phyloP scores from a whole-genome alignment of 2,888 invertebrate genomes.

The Orchesellides sinensis region DNA sequence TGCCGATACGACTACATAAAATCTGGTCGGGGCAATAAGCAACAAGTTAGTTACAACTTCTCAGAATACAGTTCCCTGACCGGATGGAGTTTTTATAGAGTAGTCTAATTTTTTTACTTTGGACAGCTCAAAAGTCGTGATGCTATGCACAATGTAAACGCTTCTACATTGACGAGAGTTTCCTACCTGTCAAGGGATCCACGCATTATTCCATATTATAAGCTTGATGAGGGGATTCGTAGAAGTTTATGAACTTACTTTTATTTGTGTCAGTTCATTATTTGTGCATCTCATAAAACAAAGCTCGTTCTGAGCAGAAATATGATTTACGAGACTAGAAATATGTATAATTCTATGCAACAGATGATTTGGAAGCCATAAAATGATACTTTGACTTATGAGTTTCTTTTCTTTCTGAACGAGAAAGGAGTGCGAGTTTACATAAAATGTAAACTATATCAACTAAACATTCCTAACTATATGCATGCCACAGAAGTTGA shows the following conservation, averaged over 20 bases:
- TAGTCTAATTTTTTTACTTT: no score
- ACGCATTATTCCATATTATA: conserved; percentile 43
- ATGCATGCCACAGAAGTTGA: no score
- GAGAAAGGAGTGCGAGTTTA: no score
- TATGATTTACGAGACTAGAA: conserved; percentile 57
- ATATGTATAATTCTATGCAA: conserved; percentile 29
- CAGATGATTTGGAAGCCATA: conserved; percentile 37
- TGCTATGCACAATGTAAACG: background rate
- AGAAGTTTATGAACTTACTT: conserved; percentile 50
- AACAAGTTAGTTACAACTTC: no score
- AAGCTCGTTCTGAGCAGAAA: conserved; percentile 45
- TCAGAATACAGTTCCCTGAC: no score
- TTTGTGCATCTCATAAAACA: conserved; percentile 46
- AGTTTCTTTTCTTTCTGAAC: no score
- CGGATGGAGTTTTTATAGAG: no score
- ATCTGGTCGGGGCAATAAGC: no score
- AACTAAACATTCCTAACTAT: no score
- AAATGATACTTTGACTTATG: conserved; percentile 10
- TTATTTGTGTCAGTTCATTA: conserved; percentile 60
- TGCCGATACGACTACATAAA: no score
- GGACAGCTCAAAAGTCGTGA: no score
- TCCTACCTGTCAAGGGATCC: conserved; percentile 64
- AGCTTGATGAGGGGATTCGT: conserved; percentile 34
- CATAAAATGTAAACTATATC: no score
- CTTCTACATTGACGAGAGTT: conserved; percentile 49